Percentiles rank a stretch among this genome's conserved stretches.
phyloP scores from a whole-genome alignment of 2,888 invertebrate species.

The Abscondita cerata region DNA sequence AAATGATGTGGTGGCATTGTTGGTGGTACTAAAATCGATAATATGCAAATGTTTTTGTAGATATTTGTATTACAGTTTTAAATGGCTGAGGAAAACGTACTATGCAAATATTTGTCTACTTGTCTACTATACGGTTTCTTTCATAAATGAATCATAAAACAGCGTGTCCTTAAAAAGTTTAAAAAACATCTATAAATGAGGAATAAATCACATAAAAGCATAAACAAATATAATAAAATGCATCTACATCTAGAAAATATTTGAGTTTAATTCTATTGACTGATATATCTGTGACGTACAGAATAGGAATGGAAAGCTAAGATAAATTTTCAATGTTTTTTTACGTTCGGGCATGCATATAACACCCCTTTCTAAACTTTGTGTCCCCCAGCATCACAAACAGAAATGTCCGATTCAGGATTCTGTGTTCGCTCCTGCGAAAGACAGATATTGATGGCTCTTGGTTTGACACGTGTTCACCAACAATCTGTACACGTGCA shows the following conservation, averaged over 20 bases:
- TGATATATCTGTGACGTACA: too few species aligned
- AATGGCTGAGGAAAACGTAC: not conserved
- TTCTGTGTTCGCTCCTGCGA: slow-evolving; percentile 30
- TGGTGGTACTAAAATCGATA: not conserved
- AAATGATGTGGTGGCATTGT: slow-evolving; percentile 3
- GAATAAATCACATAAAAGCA: too few species aligned
- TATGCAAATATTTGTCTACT: not conserved
- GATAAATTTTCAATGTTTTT: slow-evolving; percentile 31
- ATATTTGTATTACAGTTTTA: not conserved
- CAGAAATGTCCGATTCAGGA: slow-evolving; percentile 33
- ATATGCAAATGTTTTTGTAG: not conserved
- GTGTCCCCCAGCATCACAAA: slow-evolving; percentile 25
- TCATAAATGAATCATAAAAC: not conserved
- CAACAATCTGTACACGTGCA: slow-evolving; percentile 26
- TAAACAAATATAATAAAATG: too few species aligned
- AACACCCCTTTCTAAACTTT: slow-evolving; percentile 23
- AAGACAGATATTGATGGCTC: slow-evolving; percentile 35
- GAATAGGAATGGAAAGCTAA: slow-evolving; percentile 6
- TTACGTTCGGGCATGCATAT: slow-evolving; percentile 26
- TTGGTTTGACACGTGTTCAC: slow-evolving; percentile 31
- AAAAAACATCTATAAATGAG: too few species aligned
- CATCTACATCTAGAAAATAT: too few species aligned
- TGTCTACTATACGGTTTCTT: not conserved
- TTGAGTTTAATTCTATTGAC: too few species aligned
- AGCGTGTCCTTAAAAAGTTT: too few species aligned